Conservation (phyloP, 2,888 invertebrate genomes). For the Disparrhopalites patrizii region DNA sequence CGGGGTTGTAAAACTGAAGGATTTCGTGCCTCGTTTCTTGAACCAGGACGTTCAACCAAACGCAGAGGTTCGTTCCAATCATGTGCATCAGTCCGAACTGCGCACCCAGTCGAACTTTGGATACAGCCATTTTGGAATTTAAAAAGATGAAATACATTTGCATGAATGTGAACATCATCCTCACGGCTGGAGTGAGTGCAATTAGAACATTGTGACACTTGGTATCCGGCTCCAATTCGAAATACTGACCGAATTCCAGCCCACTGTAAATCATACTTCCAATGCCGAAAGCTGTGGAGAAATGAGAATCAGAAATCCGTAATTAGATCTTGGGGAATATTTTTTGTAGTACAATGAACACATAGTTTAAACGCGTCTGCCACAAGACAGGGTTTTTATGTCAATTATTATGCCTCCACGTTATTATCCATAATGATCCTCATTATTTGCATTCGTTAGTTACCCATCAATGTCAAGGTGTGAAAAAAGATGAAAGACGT, state of each 20-base stretch:
- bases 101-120: constrained; percentile 59
- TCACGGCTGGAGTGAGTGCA: constrained; percentile 82
- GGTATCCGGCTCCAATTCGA: constrained; percentile 82
- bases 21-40: constrained; percentile 96
- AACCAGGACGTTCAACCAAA: constrained; percentile 91
- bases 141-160: constrained; percentile 98
- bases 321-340: too few species aligned
- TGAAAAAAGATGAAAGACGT: too few species aligned
- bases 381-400: too few species aligned
- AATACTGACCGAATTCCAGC: constrained; percentile 89
- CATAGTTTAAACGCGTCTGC: too few species aligned
- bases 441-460: too few species aligned
- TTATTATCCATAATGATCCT: too few species aligned
- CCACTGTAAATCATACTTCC: constrained; percentile 97
- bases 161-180: constrained; percentile 94
- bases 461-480: too few species aligned
- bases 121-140: constrained; percentile 56
- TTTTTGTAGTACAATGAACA: too few species aligned
- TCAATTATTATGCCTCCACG: too few species aligned
- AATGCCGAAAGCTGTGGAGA: constrained; percentile 80
- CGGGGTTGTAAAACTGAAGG: constrained; percentile 82
- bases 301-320: too few species aligned
- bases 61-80: constrained; percentile 95
- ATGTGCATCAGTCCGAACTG: constrained; percentile 97
- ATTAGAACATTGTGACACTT: constrained; percentile 87